Evolutionary conservation across 2,797 vertebrate species (phyloP).

Genomic region (Decapterus maruadsi): DNA sequence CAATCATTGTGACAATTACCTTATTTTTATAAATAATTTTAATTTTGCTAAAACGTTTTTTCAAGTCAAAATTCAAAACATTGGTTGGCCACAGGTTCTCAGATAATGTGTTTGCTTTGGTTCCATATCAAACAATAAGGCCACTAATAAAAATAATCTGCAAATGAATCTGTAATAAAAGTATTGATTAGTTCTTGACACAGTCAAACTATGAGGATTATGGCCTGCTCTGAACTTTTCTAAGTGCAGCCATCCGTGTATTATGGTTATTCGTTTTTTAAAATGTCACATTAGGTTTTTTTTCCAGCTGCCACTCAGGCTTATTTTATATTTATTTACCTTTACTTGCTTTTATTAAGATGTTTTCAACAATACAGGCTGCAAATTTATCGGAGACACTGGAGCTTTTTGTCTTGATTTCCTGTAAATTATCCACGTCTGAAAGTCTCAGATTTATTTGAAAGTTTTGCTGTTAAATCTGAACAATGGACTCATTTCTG

Average conservation of each 20-base stretch:
- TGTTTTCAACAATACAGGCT: conserved; percentile 70
- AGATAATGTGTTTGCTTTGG: too few species aligned
- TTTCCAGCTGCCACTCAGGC: conserved; percentile 20
- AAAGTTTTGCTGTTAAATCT: not conserved
- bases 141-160: not conserved
- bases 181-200: not conserved
- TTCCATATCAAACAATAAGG: too few species aligned
- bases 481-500: not conserved
- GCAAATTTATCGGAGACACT: too few species aligned
- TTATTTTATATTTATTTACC: not conserved
- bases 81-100: not conserved
- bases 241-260: conserved; percentile 3
- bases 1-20: too few species aligned
- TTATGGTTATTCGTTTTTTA: conserved; percentile 19
- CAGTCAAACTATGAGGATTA: not conserved
- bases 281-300: conserved; percentile 40
- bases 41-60: too few species aligned
- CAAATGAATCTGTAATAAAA: not conserved
- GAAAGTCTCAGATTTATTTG: not conserved
- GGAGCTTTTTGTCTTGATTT: too few species aligned
- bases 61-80: not conserved
- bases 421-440: too few species aligned
- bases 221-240: conserved; percentile 9
- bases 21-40: too few species aligned
- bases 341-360: not conserved